Percentiles rank a stretch among this genome's conserved stretches.
Conservation (phyloP, 2,888 invertebrate species). For the Caenorhabditis macrosperma region DNA sequence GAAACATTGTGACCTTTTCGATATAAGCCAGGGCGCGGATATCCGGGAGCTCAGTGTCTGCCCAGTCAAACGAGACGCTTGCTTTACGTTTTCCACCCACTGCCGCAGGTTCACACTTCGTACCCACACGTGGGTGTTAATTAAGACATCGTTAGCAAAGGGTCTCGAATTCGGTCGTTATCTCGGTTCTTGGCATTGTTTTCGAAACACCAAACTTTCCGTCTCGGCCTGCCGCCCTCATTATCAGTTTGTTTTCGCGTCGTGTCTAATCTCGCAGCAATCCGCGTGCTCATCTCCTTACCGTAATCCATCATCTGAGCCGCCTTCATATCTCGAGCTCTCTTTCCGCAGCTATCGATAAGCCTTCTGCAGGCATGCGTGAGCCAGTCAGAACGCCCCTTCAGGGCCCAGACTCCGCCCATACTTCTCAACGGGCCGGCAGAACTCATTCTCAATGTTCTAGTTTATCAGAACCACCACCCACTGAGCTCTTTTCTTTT, state of each 20-base stretch:
- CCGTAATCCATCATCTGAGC: slow-evolving; percentile 9
- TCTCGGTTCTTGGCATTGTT: not conserved
- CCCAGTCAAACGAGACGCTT: not conserved
- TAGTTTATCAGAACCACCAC: slow-evolving; percentile 34
- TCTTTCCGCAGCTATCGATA: slow-evolving; percentile 26
- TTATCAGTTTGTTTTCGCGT: slow-evolving; percentile 22
- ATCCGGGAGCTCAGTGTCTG: not conserved
- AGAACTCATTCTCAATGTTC: slow-evolving; percentile 48
- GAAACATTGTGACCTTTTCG: slow-evolving; percentile 13
- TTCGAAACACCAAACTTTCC: not conserved
- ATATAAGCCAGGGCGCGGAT: not conserved
- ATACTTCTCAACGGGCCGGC: slow-evolving; percentile 21
- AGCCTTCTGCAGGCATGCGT: slow-evolving; percentile 11
- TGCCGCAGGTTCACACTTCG: not conserved
- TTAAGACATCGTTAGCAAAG: not conserved
- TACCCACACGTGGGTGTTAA: not conserved
- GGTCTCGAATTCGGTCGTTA: not conserved
- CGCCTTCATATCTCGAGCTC: not conserved
- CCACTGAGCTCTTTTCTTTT: not conserved
- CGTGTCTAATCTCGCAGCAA: slow-evolving; percentile 29
- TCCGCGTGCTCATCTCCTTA: slow-evolving; percentile 34
- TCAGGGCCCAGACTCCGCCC: slow-evolving; percentile 53
- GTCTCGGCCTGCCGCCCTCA: slow-evolving; percentile 12
- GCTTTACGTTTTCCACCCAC: not conserved
- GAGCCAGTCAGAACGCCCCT: slow-evolving; percentile 29